Base-by-base conservation (phyloP, 2,888 invertebrate genomes). In the Parnassius smintheus region DNA sequence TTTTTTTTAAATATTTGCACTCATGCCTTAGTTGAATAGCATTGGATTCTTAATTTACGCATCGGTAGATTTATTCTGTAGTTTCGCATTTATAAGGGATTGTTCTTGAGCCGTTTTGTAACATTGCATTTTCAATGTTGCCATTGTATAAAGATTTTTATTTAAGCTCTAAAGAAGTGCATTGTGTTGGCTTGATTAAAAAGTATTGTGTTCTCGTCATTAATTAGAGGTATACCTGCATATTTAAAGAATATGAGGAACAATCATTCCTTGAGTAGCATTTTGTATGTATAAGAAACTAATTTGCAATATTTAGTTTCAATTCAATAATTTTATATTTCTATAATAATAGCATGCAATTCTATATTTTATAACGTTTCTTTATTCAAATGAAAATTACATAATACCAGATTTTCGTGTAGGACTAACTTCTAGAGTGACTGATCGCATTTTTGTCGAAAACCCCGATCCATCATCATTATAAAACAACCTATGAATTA, bases 31-130 rank as follows among this genome's bases (percentile, higher is more conserved):
- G 71, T 59, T 89, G 87, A 87, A 90, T 90, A 75, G 85, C 75
- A 78, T 81, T 75, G 75, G 80, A 80, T 87, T 83, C 85, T 88
- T 91, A 91, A 91, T 91, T 88, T 88, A 91, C 91, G 91, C 91
- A 88, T 85, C 89, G 88, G 74, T 87, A 84, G 79, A 75, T 81
- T 82, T 84, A 81, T 86, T 89, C 84, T 85, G 83, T 85, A 84
- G 83, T 84, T 86, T 81, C 80, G 82, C 76, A 78, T 84, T 86
- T 80, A 82, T 80, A 83, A 80, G 81, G 82, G 79, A 85, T 89
- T 90, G 88, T 90, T 90, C 85, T 88, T 82, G 71, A 75, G 64
- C 70, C 69, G 81, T 84, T 82, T 87, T 81, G 89, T 85, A 83
- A 88, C 88, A 85, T 87, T 85, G 82, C 82, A 78, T 75, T 76